These are phyloP conservation scores for Camelus bactrianus DNA, from an alignment of 2,113 vertebrate genomes.

Conservation along the genomic window DNA sequence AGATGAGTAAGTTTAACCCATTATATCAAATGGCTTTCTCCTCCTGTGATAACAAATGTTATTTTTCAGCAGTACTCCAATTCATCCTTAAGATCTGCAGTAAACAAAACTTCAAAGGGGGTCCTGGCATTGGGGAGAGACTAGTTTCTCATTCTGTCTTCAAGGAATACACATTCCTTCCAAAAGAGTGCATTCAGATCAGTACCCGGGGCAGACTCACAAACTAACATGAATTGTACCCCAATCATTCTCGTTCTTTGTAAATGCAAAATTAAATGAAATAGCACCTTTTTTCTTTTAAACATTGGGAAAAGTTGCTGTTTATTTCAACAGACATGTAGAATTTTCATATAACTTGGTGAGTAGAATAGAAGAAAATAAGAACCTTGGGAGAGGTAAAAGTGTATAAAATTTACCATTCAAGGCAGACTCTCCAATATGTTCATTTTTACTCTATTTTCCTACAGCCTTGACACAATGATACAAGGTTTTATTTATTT, in stretches of 20 bases:
- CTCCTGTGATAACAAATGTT: conserved; percentile 8
- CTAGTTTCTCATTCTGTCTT: background rate
- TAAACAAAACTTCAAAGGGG: background rate
- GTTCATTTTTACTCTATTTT: background rate
- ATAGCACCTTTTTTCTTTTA: background rate
- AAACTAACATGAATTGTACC: background rate
- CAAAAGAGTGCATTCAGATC: background rate
- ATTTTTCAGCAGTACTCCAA: background rate
- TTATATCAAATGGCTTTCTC: conserved; percentile 17
- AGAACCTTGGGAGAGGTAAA: background rate
- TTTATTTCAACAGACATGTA: conserved; percentile 39
- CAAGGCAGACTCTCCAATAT: background rate
- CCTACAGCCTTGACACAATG: conserved; percentile 16
- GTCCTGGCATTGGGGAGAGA: background rate
- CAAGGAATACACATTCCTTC: background rate
- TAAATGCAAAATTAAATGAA: conserved; percentile 44
- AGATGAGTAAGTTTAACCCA: conserved; percentile 36
- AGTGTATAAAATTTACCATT: background rate
- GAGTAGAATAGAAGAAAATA: conserved; percentile 39
- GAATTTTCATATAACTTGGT: background rate
- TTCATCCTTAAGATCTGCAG: background rate
- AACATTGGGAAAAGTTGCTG: background rate
- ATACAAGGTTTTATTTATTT: conserved; percentile 64
- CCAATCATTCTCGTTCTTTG: background rate
- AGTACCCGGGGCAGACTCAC: background rate